These are phyloP conservation scores for Anadara kagoshimensis DNA, from an alignment of 1,140 invertebrate species.

Conservation along the genomic window DNA sequence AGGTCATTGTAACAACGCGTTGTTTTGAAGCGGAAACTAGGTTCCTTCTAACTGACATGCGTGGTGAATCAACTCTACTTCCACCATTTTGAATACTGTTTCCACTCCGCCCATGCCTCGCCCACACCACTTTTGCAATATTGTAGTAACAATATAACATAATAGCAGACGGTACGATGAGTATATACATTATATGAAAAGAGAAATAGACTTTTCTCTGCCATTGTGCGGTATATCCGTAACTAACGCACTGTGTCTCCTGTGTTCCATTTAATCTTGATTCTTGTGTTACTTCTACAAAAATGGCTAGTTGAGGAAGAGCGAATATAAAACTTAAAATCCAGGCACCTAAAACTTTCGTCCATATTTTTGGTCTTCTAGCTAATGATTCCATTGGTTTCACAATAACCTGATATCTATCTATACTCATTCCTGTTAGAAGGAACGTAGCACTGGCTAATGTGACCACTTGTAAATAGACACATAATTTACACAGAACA, in stretches of 20 bases:
- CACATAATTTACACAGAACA: slow-evolving; percentile 72
- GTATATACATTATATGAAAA: slow-evolving; percentile 73
- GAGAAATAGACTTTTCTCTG: slow-evolving; percentile 74
- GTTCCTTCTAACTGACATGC: slow-evolving; percentile 56
- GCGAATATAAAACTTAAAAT: slow-evolving; percentile 72
- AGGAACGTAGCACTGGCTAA: slow-evolving; percentile 74
- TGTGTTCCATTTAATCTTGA: slow-evolving; percentile 48
- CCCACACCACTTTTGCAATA: slow-evolving; percentile 73
- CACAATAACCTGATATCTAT: slow-evolving; percentile 72
- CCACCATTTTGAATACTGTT: slow-evolving; percentile 16
- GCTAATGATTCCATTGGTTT: slow-evolving; percentile 66
- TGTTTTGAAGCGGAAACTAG: slow-evolving; percentile 64
- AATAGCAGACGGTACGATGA: slow-evolving; percentile 72
- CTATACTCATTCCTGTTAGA: slow-evolving; percentile 74
- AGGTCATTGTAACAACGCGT: slow-evolving; percentile 72
- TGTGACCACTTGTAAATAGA: slow-evolving; percentile 74
- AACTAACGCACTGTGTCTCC: slow-evolving; percentile 66
- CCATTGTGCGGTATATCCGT: slow-evolving; percentile 74
- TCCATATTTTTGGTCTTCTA: slow-evolving; percentile 57
- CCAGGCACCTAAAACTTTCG: slow-evolving; percentile 73
- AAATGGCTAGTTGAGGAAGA: slow-evolving; percentile 75
- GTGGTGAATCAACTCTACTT: slow-evolving; percentile 4
- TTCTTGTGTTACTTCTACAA: slow-evolving; percentile 59
- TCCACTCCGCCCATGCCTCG: slow-evolving; percentile 31
- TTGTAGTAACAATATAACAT: slow-evolving; percentile 75